Base-by-base conservation (phyloP, 2,888 invertebrate genomes). In the Seladonia tumulorum region DNA sequence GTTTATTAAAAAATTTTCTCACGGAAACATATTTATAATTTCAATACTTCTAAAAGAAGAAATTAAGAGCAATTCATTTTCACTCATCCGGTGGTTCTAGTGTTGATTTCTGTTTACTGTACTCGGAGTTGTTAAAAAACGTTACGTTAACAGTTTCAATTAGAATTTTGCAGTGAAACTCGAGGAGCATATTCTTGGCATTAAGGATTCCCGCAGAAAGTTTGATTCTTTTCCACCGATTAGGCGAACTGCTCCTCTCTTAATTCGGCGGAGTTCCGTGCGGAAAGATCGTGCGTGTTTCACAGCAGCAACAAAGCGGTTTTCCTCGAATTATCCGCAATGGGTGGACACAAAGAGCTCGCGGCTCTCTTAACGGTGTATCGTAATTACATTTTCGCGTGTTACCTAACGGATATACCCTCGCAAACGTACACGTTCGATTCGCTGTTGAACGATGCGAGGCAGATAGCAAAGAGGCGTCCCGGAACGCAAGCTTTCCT, bases 381-480 rank as follows among this genome's bases (percentile, higher is more conserved):
- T 80, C 75, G 85, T 85, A 86, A 86, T 81, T 77, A 57, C 78
- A 53, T 79, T 82, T 79, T 86, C 82, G 79, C 86, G 86, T 82
- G 86, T 79, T 82, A 25, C 79, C 47, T 35, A 76, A 79, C 68
- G 76, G 66, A 70, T 79, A 76, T 25, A 49, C 66, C 78, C 70
- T 79, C 86, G 74, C 76, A 45, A 77, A 60, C 49, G 74, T 66
- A 16, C 45, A 68, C 72, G 79, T 76, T 83, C 85, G 79, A 83
- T 80, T 76, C 73, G 70, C 42, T 53, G 76, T 42, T 74, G 29
- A 22, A 70, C 80, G 78, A 81, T 80, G 66, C 60, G 14, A 57
- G 70, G 16, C 18, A 66, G 77, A 82, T 78, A 68, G 75, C 76
- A 75, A 76, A 5, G 45, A 78, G 81, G 81, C 83, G 83, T 76